A percentile compares a stretch with the other conserved stretches of the same genome.
Conservation (phyloP, 2,888 invertebrate genomes). For the Chalcosyrphus nemorum region DNA sequence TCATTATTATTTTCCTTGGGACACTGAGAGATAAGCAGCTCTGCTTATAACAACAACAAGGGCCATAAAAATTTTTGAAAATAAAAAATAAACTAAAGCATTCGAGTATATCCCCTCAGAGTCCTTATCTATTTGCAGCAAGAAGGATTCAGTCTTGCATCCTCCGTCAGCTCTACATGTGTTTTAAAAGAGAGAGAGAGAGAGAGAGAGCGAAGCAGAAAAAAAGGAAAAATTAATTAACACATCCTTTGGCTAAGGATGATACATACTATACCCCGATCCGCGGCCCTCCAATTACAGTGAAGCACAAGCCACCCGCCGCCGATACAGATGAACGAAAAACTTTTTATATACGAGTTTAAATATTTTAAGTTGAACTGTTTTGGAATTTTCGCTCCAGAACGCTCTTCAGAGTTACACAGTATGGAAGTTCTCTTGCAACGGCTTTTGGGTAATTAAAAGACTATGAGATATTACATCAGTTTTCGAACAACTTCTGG, state of each 20-base stretch:
- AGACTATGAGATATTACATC: slow-evolving; percentile 41
- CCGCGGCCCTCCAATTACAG: not conserved
- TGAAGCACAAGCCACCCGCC: slow-evolving; percentile 21
- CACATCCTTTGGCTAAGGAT: slow-evolving; percentile 49
- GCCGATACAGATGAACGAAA: not conserved
- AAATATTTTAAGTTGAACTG: slow-evolving; percentile 39
- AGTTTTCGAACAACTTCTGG: slow-evolving; percentile 7
- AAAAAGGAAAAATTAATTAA: slow-evolving; percentile 55
- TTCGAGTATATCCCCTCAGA: not conserved
- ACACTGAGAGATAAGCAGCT: slow-evolving; percentile 19
- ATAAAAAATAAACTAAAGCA: not conserved
- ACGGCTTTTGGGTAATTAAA: slow-evolving; percentile 44
- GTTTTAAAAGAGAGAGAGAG: too few relatives aligned
- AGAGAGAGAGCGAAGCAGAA: too few relatives aligned
- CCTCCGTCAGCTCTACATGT: slow-evolving; percentile 20
- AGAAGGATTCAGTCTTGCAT: slow-evolving; percentile 12
- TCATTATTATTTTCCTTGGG: slow-evolving; percentile 46
- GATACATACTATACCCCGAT: slow-evolving; percentile 29
- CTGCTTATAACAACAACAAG: not conserved
- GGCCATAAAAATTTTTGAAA: slow-evolving; percentile 20
- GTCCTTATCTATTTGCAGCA: slow-evolving; percentile 13
- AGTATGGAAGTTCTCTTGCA: not conserved
- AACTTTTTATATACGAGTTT: slow-evolving; percentile 39
- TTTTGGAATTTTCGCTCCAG: not conserved
- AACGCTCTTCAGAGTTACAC: not conserved